phyloP scores from a whole-genome alignment of 2,797 vertebrate species.

The Anguilla pacifica region DNA sequence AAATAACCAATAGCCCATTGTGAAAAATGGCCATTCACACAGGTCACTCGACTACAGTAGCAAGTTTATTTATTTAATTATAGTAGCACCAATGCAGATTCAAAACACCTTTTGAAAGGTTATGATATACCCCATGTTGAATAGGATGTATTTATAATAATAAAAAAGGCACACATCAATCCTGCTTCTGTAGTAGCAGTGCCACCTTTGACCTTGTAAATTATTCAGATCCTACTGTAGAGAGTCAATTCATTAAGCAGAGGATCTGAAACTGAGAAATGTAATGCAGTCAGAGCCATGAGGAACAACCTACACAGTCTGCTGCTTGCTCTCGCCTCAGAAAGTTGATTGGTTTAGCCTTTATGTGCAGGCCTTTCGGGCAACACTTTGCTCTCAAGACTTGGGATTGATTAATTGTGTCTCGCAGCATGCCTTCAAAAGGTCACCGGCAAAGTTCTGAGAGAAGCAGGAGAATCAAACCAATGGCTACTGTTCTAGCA shows the following conservation, averaged over 20 bases:
- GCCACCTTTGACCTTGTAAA: constrained; percentile 51
- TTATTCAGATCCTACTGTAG: constrained; percentile 43
- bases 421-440: constrained; percentile 1
- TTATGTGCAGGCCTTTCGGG: constrained; percentile 15
- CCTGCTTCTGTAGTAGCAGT: constrained; percentile 21
- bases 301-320: not conserved
- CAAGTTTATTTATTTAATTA: not conserved
- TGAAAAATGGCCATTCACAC: not conserved
- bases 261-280: constrained; percentile 29
- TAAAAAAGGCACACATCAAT: not conserved
- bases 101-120: not conserved
- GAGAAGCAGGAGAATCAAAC: not conserved
- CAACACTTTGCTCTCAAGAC: not conserved
- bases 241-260: constrained; percentile 39
- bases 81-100: not conserved
- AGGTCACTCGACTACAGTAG: not conserved
- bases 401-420: constrained; percentile 20
- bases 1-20: not conserved
- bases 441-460: not conserved
- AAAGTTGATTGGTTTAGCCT: constrained; percentile 28
- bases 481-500: constrained; percentile 5
- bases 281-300: not conserved
- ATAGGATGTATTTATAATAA: not conserved
- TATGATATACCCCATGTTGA: not conserved
- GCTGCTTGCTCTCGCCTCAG: not conserved